phyloP scores from a whole-genome alignment of 2,113 vertebrate species.

The Puntigrus tetrazona region DNA sequence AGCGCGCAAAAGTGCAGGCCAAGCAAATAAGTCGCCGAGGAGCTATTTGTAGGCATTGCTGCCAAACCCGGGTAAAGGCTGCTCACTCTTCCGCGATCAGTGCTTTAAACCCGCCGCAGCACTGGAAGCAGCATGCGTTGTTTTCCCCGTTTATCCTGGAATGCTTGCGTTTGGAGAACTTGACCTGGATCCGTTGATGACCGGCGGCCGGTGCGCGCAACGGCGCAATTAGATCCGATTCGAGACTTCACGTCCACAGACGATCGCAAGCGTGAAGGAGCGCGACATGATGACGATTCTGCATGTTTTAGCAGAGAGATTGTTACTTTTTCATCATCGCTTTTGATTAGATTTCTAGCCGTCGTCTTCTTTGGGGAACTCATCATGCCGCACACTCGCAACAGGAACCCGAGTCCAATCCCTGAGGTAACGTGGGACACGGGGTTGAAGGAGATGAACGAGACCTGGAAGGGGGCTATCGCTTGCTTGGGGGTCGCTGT shows the following conservation, averaged over 20 bases:
- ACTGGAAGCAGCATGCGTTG: slow-evolving; percentile 71
- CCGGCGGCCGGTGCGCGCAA: slow-evolving; percentile 68
- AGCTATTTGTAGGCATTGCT: slow-evolving; percentile 74
- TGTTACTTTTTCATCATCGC: slow-evolving; percentile 64
- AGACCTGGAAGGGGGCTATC: slow-evolving; percentile 90
- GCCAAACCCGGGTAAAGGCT: slow-evolving; percentile 73
- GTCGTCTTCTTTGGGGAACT: slow-evolving; percentile 65
- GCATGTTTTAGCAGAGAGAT: slow-evolving; percentile 60
- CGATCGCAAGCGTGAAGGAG: not conserved
- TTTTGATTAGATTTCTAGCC: slow-evolving; percentile 48
- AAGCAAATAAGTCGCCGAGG: slow-evolving; percentile 73
- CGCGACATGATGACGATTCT: slow-evolving; percentile 69
- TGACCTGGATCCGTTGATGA: slow-evolving; percentile 59
- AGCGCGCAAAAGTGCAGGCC: slow-evolving; percentile 69
- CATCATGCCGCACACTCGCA: slow-evolving; percentile 82
- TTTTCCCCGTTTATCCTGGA: slow-evolving; percentile 65
- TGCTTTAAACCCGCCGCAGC: slow-evolving; percentile 61
- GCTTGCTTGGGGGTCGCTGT: slow-evolving; percentile 87
- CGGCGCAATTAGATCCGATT: slow-evolving; percentile 60
- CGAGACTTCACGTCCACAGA: not conserved
- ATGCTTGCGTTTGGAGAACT: slow-evolving; percentile 55
- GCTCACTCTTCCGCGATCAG: slow-evolving; percentile 71
- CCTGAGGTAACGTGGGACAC: slow-evolving; percentile 83
- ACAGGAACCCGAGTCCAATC: slow-evolving; percentile 79
- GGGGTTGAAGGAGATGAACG: slow-evolving; percentile 87